These are phyloP conservation scores for Steatocranus sp. DNA, from an alignment of 2,797 vertebrate species.

Conservation along the genomic window DNA sequence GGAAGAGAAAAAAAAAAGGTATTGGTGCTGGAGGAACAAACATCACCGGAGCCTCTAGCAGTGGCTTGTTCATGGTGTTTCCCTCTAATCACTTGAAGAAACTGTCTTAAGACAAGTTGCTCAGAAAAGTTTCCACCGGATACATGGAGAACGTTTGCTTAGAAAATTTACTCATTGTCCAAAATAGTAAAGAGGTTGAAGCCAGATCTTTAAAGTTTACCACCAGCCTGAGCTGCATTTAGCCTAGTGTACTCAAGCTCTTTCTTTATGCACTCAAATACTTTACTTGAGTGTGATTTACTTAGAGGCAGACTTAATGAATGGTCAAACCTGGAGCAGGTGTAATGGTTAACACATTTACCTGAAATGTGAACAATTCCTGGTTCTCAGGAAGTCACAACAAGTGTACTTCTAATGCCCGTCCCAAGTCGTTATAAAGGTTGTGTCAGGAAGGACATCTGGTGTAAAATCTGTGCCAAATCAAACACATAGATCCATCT, in stretches of 20 bases:
- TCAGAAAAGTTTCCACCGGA: not conserved
- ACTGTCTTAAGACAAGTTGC: not conserved
- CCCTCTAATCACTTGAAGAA: not conserved
- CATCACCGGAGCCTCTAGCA: not conserved
- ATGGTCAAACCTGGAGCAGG: not conserved
- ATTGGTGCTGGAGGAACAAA: not conserved
- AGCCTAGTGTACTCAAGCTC: not conserved
- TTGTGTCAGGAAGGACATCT: not conserved
- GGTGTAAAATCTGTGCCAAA: not conserved
- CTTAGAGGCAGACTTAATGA: not conserved
- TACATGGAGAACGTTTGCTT: not conserved
- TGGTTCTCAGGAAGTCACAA: not conserved
- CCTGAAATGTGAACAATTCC: not conserved
- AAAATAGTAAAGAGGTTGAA: not conserved
- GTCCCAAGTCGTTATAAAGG: not conserved
- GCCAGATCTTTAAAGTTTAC: not conserved
- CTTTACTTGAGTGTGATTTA: not conserved
- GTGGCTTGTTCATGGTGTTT: not conserved
- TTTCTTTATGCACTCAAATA: not conserved
- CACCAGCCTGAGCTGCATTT: not conserved
- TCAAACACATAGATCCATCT: not conserved
- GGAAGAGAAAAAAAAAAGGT: not conserved
- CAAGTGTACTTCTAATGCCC: not conserved
- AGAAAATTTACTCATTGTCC: not conserved
- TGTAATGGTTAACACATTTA: not conserved